Conservation (phyloP, 2,888 invertebrate genomes). For the Brachyptera putata region DNA sequence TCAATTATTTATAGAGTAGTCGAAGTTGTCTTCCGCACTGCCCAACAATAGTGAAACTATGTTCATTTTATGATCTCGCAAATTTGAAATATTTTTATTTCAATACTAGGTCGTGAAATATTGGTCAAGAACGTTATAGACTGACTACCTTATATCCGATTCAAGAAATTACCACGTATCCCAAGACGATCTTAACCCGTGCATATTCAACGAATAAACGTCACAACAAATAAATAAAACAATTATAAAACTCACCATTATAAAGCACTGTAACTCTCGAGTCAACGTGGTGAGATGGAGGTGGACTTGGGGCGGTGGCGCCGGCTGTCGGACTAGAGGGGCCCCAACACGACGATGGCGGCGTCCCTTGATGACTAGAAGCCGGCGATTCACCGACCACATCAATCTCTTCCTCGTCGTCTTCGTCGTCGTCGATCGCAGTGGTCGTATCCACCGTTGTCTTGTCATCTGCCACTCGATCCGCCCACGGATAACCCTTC, state of each 20-base stretch:
- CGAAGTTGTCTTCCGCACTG: no score
- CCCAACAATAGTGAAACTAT: no score
- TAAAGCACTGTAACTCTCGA: conserved; percentile 70
- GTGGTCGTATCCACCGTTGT: conserved; percentile 36
- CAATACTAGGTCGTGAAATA: no score
- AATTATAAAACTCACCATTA: conserved; percentile 69
- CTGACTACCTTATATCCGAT: no score
- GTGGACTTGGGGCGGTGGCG: conserved; percentile 54
- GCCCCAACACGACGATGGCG: conserved; percentile 60
- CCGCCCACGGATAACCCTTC: conserved; percentile 80
- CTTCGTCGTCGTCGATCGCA: conserved; percentile 35
- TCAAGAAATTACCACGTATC: no score
- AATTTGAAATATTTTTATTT: no score
- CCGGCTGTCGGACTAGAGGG: conserved; percentile 72
- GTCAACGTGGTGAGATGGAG: conserved; percentile 50
- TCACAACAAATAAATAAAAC: no score
- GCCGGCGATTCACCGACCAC: conserved; percentile 67
- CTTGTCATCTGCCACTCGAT: conserved; percentile 49
- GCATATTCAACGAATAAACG: no score
- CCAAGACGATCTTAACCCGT: no score
- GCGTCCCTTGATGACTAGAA: conserved; percentile 37
- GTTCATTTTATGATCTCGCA: no score
- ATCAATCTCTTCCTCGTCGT: conserved; percentile 71
- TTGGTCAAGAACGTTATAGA: no score
- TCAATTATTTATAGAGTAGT: no score